Percentiles rank a stretch among this genome's conserved stretches.
phyloP scores from a whole-genome alignment of 2,113 vertebrate genomes.

The Micronisus gabar region DNA sequence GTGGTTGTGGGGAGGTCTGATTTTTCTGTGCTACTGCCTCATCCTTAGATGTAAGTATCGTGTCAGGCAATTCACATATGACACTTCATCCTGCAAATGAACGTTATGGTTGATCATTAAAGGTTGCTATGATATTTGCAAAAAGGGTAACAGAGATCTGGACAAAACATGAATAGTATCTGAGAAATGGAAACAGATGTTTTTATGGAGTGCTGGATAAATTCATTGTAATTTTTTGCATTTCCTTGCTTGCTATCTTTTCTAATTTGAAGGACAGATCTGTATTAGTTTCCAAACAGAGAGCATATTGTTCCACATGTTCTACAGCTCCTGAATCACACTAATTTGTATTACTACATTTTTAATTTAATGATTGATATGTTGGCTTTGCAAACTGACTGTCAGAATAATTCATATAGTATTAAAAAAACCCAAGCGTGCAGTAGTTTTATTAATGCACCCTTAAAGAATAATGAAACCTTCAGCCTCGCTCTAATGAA shows the following conservation, averaged over 20 bases:
- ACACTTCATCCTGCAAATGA: not conserved
- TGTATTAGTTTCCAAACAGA: constrained; percentile 12
- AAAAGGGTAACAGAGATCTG: not conserved
- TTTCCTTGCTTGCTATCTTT: not conserved
- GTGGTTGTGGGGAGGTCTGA: not conserved
- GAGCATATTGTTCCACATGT: constrained; percentile 44
- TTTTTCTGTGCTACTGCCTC: not conserved
- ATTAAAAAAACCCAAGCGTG: constrained; percentile 67
- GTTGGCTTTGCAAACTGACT: constrained; percentile 67
- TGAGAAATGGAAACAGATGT: not conserved
- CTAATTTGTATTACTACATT: constrained; percentile 63
- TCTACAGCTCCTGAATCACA: constrained; percentile 33
- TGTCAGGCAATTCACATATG: not conserved
- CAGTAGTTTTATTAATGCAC: constrained; percentile 67
- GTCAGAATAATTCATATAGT: constrained; percentile 69
- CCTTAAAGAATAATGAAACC: constrained; percentile 72
- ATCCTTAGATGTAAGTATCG: not conserved
- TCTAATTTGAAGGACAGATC: constrained; percentile 9
- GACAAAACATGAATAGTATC: not conserved
- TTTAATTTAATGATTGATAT: constrained; percentile 74
- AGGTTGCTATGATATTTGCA: not conserved
- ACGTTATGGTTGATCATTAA: not conserved
- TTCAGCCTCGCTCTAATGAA: constrained; percentile 59
- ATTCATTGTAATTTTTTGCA: not conserved
- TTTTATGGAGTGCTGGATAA: not conserved